phyloP scores from a whole-genome alignment of 2,888 invertebrate species.

The Entomobrya multifasciata region DNA sequence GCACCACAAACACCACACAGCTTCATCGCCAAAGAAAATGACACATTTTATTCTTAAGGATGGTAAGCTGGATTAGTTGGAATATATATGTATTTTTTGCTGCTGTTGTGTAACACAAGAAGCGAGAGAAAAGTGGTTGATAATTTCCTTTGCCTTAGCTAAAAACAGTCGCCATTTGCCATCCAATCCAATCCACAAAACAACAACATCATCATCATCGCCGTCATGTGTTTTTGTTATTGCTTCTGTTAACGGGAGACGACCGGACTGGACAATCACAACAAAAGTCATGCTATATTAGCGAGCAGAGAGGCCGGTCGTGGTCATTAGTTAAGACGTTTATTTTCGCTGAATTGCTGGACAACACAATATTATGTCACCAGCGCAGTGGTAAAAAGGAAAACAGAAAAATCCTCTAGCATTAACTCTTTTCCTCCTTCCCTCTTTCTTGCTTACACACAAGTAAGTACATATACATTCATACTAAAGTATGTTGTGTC shows the following conservation, averaged over 20 bases:
- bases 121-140: constrained; percentile 42
- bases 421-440: neutral
- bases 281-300: neutral
- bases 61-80: constrained; percentile 24
- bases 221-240: neutral
- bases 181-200: too few species aligned
- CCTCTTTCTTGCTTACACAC: neutral
- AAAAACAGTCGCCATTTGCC: neutral
- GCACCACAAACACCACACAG: neutral
- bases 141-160: constrained; percentile 57
- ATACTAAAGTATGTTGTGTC: neutral
- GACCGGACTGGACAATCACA: constrained; percentile 15
- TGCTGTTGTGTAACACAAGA: neutral
- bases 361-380: constrained; percentile 34
- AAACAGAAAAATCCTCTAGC: neutral
- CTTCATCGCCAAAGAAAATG: constrained; percentile 11
- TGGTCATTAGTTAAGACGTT: constrained; percentile 65
- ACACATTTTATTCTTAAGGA: constrained; percentile 26
- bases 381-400: neutral
- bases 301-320: constrained; percentile 7
- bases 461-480: too few species aligned
- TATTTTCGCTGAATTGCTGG: constrained; percentile 24
- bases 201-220: neutral
- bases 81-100: neutral
- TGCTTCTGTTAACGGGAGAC: too few species aligned